Conservation (phyloP, 2,113 vertebrate species). For the Salvator merianae region DNA sequence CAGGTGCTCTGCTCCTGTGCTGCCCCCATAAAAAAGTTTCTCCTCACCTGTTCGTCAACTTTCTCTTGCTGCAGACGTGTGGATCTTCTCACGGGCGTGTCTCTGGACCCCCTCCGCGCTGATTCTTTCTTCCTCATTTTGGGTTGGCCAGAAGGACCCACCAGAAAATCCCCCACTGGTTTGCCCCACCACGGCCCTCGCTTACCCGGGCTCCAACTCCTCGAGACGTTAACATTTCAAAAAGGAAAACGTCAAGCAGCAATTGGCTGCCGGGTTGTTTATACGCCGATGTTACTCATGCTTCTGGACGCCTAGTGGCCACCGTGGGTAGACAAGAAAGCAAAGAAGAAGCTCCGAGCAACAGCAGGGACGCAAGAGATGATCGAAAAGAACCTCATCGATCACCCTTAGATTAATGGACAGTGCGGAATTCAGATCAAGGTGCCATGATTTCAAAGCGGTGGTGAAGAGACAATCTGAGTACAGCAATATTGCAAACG, state of each 20-base stretch:
- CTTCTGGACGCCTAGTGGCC: background rate
- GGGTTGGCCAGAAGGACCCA: background rate
- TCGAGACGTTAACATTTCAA: constrained; percentile 2
- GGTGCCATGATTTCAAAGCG: no score
- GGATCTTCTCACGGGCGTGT: constrained; percentile 21
- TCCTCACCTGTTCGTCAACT: background rate
- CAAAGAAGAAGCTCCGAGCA: no score
- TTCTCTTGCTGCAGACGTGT: constrained; percentile 23
- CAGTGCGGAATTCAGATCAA: no score
- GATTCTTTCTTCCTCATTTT: constrained; percentile 9
- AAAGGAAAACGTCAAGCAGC: background rate
- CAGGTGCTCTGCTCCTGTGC: background rate
- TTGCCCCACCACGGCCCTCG: no score
- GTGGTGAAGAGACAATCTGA: no score
- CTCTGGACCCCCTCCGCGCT: background rate
- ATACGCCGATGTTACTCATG: background rate
- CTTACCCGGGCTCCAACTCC: background rate
- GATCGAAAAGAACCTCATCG: no score
- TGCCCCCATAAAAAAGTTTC: no score
- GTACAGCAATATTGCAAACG: no score
- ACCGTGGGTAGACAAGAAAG: no score
- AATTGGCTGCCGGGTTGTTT: background rate
- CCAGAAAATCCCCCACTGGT: background rate
- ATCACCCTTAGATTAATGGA: no score
- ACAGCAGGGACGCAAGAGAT: no score